These are phyloP conservation scores for Chrysolina oricalcia DNA, from an alignment of 2,888 invertebrate species.

Conservation along the genomic window DNA sequence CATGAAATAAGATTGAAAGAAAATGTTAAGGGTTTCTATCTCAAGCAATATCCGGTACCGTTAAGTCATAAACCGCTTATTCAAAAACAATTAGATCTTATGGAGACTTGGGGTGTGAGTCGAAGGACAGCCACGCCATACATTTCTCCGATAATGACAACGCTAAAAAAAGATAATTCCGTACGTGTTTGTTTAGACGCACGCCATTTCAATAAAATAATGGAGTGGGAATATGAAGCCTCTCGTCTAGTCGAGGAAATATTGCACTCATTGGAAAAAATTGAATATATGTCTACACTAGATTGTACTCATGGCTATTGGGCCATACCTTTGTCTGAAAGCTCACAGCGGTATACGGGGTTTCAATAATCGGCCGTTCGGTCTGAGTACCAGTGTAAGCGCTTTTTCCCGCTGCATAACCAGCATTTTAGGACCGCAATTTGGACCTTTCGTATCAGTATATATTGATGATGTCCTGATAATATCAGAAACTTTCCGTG, in stretches of 20 bases:
- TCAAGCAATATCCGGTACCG: no score
- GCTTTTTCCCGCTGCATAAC: slow-evolving; percentile 30
- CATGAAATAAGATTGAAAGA: no score
- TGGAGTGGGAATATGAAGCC: slow-evolving; percentile 43
- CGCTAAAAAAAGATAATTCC: slow-evolving; percentile 31
- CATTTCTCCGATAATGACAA: no score
- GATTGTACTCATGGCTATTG: slow-evolving; percentile 49
- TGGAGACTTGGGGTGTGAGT: no score
- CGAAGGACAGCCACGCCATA: no score
- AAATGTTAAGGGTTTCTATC: no score
- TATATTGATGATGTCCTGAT: slow-evolving; percentile 49
- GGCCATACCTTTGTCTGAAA: slow-evolving; percentile 44
- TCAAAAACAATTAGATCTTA: no score
- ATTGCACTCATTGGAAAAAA: slow-evolving; percentile 16
- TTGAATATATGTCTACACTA: slow-evolving; percentile 34
- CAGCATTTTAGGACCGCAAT: slow-evolving; percentile 37
- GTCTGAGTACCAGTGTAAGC: slow-evolving; percentile 34
- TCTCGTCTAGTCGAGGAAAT: slow-evolving; percentile 45
- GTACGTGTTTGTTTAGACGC: no score
- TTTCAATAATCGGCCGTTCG: slow-evolving; percentile 51
- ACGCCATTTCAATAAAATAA: no score
- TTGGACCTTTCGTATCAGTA: slow-evolving; percentile 32
- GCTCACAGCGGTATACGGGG: slow-evolving; percentile 46
- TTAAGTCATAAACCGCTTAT: no score
- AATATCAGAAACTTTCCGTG: slow-evolving; percentile 33